Evolutionary conservation across 2,888 invertebrate species (phyloP), one percentile per base, ranked within the genome.

Genomic region (Zootermopsis nevadensis): DNA sequence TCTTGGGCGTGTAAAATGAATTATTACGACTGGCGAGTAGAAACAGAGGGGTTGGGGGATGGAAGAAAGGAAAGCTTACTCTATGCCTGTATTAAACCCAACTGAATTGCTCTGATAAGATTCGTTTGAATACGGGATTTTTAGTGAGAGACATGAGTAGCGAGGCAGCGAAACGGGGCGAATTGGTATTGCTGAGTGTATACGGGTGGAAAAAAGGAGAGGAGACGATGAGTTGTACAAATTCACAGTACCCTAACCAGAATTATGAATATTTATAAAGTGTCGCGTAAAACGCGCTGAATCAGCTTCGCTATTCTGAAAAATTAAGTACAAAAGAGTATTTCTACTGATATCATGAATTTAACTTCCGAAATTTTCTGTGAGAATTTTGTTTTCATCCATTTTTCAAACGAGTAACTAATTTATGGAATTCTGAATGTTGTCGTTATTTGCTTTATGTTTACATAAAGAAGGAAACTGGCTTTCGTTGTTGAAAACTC

Each of bases 211-310:
- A 69, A 1, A 33, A 15, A 66, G 2, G 33, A 69, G 22, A 8
- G 24, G 19, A 19, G 33, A 22, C 15, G 22, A 19, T 12, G 30
- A 33, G 22, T 38, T 24, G 74, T 35, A 24, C 38, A 42, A 74
- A 74, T 74, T 74, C 38, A n/a, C n/a, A 74, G 35, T n/a, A 38
- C 74, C 74, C 38, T 35, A 74, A 35, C 30, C 22, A 38, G 74
- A 74, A 74, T 42, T 33, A 74, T 74, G 74, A 74, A 74, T 74
- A 74, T 74, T 74, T 74, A 74, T 74, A 74, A 2, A 74, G 22
- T n/a, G 74, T 74, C 10, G n/a, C 38, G 38, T 74, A 27, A 74
- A 38, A 42, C 38, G 22, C 31, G n/a, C 24, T 33, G 74, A 74
- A 19, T 35, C 74, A 33, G 38, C 60, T 27, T 60, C 60, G n/a